phyloP scores from a whole-genome alignment of 2,888 invertebrate species.

The Eristalis arbustorum region DNA sequence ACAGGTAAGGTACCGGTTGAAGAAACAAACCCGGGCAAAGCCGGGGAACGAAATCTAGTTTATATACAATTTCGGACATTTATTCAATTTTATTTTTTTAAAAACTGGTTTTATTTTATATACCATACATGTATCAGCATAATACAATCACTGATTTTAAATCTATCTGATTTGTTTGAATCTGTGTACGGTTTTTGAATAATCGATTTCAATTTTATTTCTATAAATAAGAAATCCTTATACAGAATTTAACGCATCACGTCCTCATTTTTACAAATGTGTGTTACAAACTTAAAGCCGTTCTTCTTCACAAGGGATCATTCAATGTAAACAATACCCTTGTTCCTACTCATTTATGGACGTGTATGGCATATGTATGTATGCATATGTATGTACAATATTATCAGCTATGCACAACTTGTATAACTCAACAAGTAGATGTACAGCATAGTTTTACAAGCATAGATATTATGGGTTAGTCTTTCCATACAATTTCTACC shows the following conservation, averaged over 20 bases:
- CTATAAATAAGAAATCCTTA: background rate
- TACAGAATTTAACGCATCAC: background rate
- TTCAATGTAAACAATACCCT: conserved; percentile 3
- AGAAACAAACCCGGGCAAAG: too few relatives aligned
- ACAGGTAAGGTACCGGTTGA: too few relatives aligned
- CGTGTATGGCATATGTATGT: background rate
- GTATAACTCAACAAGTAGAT: conserved; percentile 34
- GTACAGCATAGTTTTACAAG: conserved; percentile 1
- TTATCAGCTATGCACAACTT: background rate
- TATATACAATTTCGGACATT: too few relatives aligned
- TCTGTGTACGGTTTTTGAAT: background rate
- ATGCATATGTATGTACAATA: background rate
- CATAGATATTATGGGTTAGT: conserved; percentile 4
- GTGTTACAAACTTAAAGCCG: background rate
- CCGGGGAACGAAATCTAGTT: too few relatives aligned
- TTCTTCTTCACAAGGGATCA: background rate
- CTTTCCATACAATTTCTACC: conserved; percentile 8
- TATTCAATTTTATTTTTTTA: too few relatives aligned
- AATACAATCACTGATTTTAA: background rate
- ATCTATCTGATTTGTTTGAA: background rate
- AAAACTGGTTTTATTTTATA: too few relatives aligned
- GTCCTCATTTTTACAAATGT: background rate
- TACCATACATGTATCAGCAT: too few relatives aligned
- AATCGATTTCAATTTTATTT: background rate
- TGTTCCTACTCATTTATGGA: background rate